phyloP scores from a whole-genome alignment of 1,140 invertebrate genomes.

The Lasioglossum baleicum region DNA sequence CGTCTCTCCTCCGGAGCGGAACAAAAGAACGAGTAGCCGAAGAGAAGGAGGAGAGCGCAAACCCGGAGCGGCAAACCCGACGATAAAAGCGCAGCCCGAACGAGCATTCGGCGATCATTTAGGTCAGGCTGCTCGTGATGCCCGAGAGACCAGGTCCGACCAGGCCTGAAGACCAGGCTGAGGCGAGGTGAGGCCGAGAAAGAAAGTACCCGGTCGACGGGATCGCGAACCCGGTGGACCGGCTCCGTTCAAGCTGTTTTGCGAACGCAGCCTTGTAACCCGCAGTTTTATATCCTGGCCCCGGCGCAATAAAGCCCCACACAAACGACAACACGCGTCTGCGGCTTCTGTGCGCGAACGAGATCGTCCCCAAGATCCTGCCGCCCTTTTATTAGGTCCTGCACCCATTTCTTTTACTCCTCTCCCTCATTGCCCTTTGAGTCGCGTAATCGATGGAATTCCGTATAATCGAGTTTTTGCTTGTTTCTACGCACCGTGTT shows the following conservation, averaged over 20 bases:
- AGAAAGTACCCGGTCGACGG: conserved; percentile 40
- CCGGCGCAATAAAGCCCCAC: conserved; percentile 66
- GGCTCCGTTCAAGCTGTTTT: conserved; percentile 54
- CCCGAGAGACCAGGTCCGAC: background rate
- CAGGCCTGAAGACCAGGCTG: too few relatives aligned
- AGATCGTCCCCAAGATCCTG: conserved; percentile 25
- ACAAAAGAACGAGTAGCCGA: conserved; percentile 1
- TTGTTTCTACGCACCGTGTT: too few relatives aligned
- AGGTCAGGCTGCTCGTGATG: conserved; percentile 62
- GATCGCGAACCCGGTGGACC: conserved; percentile 60
- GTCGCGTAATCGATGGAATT: too few relatives aligned
- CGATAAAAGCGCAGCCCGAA: conserved; percentile 59
- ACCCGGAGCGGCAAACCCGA: conserved; percentile 26
- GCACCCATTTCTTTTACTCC: conserved; percentile 6
- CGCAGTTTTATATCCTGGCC: conserved; percentile 67
- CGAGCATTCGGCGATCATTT: conserved; percentile 64
- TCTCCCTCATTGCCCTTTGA: background rate
- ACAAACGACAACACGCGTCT: conserved; percentile 51
- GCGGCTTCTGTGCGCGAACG: conserved; percentile 65
- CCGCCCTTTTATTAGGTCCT: conserved; percentile 30
- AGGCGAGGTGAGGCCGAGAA: conserved; percentile 40
- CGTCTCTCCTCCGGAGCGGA: background rate
- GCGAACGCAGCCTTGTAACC: conserved; percentile 59
- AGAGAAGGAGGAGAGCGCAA: background rate
- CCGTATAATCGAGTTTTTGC: too few relatives aligned